Evolutionary conservation across 1,140 invertebrate species (phyloP), one percentile per base, ranked within the genome.

Genomic region (Meloidogyne exigua): DNA sequence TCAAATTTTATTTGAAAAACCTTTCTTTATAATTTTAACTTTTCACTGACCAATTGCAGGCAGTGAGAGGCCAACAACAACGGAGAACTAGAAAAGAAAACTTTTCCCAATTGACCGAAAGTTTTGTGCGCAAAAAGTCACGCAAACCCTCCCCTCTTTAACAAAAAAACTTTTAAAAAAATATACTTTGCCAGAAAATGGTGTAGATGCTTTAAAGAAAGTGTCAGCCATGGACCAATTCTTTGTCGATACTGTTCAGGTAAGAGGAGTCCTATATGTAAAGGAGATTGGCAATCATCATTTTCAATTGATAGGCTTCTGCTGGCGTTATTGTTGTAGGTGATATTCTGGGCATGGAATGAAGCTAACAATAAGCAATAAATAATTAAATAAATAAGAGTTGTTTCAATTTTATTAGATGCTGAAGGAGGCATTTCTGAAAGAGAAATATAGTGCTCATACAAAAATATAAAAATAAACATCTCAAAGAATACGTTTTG

Each of bases 191-290:
- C 18, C 9, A 57, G 13, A 7, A 73, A n/a, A 26, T 71, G 68
- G 18, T 44, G 32, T 25, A 71, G 18, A 28, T 71, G 68, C 28
- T 62, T 25, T 71, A 57, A 28, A 18, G 68, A 13, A 42, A 71
- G 36, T 44, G 36, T 18, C 71, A 73, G 49, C 71, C 71, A 78
- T 15, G 82, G 82, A 32, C 77, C 82, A 65, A 84, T 82, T 67
- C 36, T 49, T 10, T 73, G 36, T 64, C 81, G 75, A 71, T 83
- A 84, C 12, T 65, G 64, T 69, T 84, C 72, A 15, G 84, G 83
- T 21, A 84, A 68, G 1, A 84, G 36, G 7, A 84, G 81, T 23
- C 83, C 83, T 13, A 84, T 65, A n/a, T 67, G 44, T 28, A 84
- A 57, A 18, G 66, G 73, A 5, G 71, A 36, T 65, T 39, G 11